Evolutionary conservation across 1,140 invertebrate genomes (phyloP), one percentile per base, ranked within the genome.

Genomic region (Microplitis demolitor): DNA sequence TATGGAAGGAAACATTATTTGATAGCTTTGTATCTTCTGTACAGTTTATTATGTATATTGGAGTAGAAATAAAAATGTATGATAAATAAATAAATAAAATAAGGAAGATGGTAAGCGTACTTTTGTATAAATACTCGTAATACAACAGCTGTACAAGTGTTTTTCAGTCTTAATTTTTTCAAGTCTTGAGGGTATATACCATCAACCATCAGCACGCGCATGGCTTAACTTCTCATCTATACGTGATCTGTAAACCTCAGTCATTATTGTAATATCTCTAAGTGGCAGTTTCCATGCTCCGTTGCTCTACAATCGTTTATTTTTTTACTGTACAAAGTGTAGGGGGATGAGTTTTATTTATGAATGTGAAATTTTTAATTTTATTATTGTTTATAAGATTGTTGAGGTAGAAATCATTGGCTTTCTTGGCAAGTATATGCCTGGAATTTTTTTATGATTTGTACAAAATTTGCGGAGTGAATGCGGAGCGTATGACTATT

Each of bases 261-360:
- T 67, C 45, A 67, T 67, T 67, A 67, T 67, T 67, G 51, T 67
- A 67, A 67, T 67, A 50, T 54, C 31, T 35, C 31, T 67, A 67
- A 67, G 66, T 67, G 51, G 66, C 16, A 67, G 50, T 67, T 54
- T 53, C 31, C 50, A 67, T 67, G 66, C 24, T 54, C 31, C 14
- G 14, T 1, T n/a, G 50, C 50, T 64, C 11, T 11, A 54, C 50
- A 54, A 67, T 67, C 14, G 31, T 64, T 67, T 67, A 33, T 33
- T 61, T 34, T 14, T 61, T 61, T 61, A 6, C 3, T 61, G 16
- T 34, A 2, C 31, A 61, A 11, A 45, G 11, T 45, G 5, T 45
- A 45, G 39, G 11, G 39, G 39, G 39, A 45, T 45, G 37, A 8
- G 51, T 54, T 54, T 54, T 54, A 58, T 24, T 24, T 58, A 16